phyloP scores from a whole-genome alignment of 2,113 vertebrate genomes.

The Psittacula cyanocephala region DNA sequence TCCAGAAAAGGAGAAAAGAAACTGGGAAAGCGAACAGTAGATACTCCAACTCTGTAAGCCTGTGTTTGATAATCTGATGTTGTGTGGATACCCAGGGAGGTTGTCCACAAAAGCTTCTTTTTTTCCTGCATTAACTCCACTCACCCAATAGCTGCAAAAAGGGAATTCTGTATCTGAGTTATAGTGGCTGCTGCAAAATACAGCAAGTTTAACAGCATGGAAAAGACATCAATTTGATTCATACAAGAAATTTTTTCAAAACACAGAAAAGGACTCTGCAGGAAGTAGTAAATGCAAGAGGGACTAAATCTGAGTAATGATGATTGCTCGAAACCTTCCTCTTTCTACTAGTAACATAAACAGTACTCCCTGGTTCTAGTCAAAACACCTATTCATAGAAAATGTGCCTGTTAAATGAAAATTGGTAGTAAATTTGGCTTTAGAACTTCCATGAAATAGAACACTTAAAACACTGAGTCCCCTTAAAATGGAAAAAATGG shows the following conservation, averaged over 20 bases:
- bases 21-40: slow-evolving; percentile 60
- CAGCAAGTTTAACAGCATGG: neutral
- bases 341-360: neutral
- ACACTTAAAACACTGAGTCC: neutral
- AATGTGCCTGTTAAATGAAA: neutral
- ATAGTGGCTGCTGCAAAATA: neutral
- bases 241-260: neutral
- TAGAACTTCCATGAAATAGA: neutral
- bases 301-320: neutral
- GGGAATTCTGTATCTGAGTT: neutral
- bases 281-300: neutral
- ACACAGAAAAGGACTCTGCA: neutral
- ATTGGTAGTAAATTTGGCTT: neutral
- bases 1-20: slow-evolving; percentile 74
- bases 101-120: slow-evolving; percentile 72
- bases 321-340: neutral
- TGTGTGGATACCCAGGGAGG: slow-evolving; percentile 78
- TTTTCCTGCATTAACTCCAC: slow-evolving; percentile 66
- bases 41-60: slow-evolving; percentile 73
- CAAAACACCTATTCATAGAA: neutral
- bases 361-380: neutral
- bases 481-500: neutral
- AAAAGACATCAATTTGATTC: neutral
- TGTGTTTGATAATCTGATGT: slow-evolving; percentile 72
- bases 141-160: slow-evolving; percentile 71